Evolutionary conservation across 2,888 invertebrate species (phyloP).

Genomic region (Plebejus argus): DNA sequence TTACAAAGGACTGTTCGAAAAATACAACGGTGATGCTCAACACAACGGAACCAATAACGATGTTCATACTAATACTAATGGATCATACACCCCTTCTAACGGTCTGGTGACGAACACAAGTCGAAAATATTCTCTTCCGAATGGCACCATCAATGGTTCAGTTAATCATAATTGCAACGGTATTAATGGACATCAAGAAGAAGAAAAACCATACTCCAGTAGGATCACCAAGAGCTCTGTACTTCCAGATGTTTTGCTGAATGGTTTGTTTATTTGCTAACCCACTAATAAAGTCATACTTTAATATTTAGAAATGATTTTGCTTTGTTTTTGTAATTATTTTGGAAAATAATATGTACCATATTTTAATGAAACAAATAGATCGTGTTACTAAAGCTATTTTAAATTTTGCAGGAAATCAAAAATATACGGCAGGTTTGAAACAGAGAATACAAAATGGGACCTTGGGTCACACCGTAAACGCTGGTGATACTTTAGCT

Average conservation of each 20-base stretch:
- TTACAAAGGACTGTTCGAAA: slow-evolving; percentile 54
- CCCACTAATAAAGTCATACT: slow-evolving; percentile 52
- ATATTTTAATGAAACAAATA: not conserved
- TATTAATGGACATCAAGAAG: slow-evolving; percentile 53
- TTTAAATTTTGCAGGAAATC: slow-evolving; percentile 68
- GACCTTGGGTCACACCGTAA: slow-evolving; percentile 77
- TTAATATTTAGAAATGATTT: slow-evolving; percentile 19
- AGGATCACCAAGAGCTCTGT: slow-evolving; percentile 53
- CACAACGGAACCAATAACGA: slow-evolving; percentile 37
- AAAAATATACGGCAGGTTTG: slow-evolving; percentile 78
- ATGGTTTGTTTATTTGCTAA: slow-evolving; percentile 74
- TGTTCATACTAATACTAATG: slow-evolving; percentile 42
- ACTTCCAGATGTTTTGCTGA: slow-evolving; percentile 63
- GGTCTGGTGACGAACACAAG: slow-evolving; percentile 43
- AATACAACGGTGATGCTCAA: slow-evolving; percentile 31
- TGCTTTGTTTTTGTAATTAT: slow-evolving; percentile 15
- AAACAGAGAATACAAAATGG: slow-evolving; percentile 83
- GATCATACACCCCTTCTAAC: slow-evolving; percentile 43
- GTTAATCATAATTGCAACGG: slow-evolving; percentile 49
- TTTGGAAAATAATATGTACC: not conserved
- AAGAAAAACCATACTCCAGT: slow-evolving; percentile 53
- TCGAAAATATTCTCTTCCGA: slow-evolving; percentile 50
- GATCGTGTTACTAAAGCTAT: not conserved
- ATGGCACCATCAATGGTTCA: slow-evolving; percentile 45
- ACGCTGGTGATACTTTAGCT: slow-evolving; percentile 63